Conservation (phyloP, 2,113 vertebrate genomes). For the Planiliza haematocheilus region DNA sequence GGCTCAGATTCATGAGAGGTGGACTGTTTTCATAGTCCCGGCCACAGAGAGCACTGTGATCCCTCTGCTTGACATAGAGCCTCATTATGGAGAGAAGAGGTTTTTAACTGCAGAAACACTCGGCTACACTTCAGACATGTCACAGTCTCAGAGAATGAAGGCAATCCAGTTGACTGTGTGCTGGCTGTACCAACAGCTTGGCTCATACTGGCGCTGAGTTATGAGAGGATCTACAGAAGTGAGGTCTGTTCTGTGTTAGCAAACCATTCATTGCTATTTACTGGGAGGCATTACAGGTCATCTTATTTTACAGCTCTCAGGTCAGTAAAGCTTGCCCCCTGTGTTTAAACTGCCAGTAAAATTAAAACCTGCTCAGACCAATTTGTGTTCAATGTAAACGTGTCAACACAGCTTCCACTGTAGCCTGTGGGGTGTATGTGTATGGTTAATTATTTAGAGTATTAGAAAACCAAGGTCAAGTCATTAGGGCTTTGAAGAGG, state of each 20-base stretch:
- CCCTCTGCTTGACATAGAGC: conserved; percentile 28
- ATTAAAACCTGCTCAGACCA: conserved; percentile 4
- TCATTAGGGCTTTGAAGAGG: too few relatives aligned
- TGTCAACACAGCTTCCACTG: not conserved
- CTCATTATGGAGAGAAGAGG: conserved; percentile 26
- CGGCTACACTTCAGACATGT: conserved; percentile 14
- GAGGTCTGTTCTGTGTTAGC: conserved; percentile 15
- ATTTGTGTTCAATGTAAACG: not conserved
- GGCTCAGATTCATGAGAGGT: too few relatives aligned
- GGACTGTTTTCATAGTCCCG: too few relatives aligned
- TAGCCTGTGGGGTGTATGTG: not conserved
- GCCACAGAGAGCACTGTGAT: conserved; percentile 1
- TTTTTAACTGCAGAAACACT: conserved; percentile 11
- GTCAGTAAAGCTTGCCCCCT: conserved; percentile 5
- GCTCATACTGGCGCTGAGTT: not conserved
- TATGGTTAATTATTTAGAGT: too few relatives aligned
- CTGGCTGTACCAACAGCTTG: conserved; percentile 8
- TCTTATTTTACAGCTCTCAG: conserved; percentile 26
- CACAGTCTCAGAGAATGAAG: not conserved
- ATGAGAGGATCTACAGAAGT: not conserved
- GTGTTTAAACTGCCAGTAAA: conserved; percentile 31
- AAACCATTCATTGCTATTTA: not conserved
- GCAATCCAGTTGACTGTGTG: conserved; percentile 20
- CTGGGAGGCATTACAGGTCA: not conserved
- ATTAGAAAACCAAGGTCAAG: too few relatives aligned